Percentiles rank a stretch among this genome's conserved stretches.
Evolutionary conservation across 2,888 invertebrate species (phyloP).

Genomic region (Nemotelus nigrinus): DNA sequence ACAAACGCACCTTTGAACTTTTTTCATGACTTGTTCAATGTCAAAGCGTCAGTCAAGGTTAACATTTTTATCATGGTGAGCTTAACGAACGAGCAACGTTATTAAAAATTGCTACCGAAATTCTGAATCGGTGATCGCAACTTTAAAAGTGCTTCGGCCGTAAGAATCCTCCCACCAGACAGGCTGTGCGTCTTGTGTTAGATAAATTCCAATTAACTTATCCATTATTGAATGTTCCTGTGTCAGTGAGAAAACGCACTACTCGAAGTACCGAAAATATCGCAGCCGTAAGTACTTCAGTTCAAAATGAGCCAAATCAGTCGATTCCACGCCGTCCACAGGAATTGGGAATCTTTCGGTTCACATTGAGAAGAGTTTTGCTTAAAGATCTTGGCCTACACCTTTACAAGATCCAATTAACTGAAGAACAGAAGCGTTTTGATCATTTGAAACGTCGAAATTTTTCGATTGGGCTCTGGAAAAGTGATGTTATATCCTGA

Average conservation of each 20-base stretch:
- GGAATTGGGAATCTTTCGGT: not conserved
- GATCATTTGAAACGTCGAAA: no score
- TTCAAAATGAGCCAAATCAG: constrained; percentile 26
- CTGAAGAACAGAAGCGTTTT: no score
- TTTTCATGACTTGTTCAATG: not conserved
- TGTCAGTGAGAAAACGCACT: not conserved
- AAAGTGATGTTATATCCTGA: no score
- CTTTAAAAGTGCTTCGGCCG: constrained; percentile 29
- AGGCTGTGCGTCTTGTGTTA: constrained; percentile 9
- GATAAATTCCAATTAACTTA: not conserved
- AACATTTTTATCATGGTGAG: constrained; percentile 15
- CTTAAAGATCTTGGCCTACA: no score
- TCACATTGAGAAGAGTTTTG: not conserved
- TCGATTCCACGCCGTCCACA: constrained; percentile 21
- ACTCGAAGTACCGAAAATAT: constrained; percentile 1
- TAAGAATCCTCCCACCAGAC: constrained; percentile 13
- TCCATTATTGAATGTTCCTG: not conserved
- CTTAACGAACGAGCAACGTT: constrained; percentile 29
- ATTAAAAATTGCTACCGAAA: constrained; percentile 36
- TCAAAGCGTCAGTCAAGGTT: no score
- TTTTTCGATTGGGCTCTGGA: no score
- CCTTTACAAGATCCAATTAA: no score
- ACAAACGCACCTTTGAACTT: constrained; percentile 10
- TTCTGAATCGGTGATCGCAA: constrained; percentile 39
- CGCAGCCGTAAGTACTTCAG: constrained; percentile 3